These are phyloP conservation scores for Dinocampus coccinellae DNA, from an alignment of 2,888 invertebrate genomes.

Conservation along the genomic window DNA sequence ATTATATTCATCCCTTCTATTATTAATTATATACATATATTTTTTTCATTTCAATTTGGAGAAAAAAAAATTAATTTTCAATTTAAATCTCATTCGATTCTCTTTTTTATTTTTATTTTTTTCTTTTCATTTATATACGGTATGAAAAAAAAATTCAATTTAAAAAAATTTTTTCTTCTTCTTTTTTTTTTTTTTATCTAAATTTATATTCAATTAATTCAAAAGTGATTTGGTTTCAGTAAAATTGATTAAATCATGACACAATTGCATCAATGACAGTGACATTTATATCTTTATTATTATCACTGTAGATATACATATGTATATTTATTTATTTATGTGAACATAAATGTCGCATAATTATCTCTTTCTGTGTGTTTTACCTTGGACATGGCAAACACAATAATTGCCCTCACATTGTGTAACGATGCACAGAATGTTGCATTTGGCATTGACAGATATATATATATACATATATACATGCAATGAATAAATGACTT, in stretches of 20 bases:
- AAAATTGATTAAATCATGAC: constrained; percentile 26
- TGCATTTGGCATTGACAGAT: constrained; percentile 23
- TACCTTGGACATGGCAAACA: constrained; percentile 37
- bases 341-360: not conserved
- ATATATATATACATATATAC: constrained; percentile 6
- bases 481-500: constrained; percentile 14
- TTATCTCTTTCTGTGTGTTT: not conserved
- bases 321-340: not conserved
- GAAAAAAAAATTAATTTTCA: not conserved
- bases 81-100: not conserved
- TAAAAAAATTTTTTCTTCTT: too few relatives aligned
- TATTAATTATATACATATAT: not conserved
- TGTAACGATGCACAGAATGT: constrained; percentile 10
- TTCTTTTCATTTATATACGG: not conserved
- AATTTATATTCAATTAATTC: constrained; percentile 1
- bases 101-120: too few relatives aligned
- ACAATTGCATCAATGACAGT: constrained; percentile 31
- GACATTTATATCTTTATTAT: constrained; percentile 15
- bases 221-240: constrained; percentile 3
- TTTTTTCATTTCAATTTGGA: not conserved
- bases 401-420: constrained; percentile 19
- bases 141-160: not conserved
- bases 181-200: not conserved
- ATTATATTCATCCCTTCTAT: constrained; percentile 29
- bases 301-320: not conserved